These are phyloP conservation scores for Amazona finschi DNA, from an alignment of 2,797 vertebrate species.

Conservation along the genomic window DNA sequence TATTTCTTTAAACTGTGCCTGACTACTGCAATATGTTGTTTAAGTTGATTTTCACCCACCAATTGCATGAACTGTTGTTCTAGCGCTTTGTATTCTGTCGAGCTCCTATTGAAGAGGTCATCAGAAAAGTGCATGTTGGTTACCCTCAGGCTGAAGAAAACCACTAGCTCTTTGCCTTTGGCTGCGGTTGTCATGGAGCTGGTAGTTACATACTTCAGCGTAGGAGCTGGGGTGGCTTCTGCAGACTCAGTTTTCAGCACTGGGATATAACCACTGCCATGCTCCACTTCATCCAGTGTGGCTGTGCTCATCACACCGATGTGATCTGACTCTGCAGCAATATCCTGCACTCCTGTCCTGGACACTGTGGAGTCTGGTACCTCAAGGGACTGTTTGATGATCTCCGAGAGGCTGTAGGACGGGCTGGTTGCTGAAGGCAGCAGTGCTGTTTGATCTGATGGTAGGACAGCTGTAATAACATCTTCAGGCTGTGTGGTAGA, in stretches of 20 bases:
- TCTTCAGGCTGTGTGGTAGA: neutral
- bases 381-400: slow-evolving; percentile 9
- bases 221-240: slow-evolving; percentile 66
- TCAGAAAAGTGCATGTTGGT: slow-evolving; percentile 91
- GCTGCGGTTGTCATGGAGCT: slow-evolving; percentile 77
- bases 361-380: neutral
- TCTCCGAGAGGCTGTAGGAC: neutral
- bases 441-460: neutral
- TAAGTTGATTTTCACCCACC: slow-evolving; percentile 78
- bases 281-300: slow-evolving; percentile 46
- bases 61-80: slow-evolving; percentile 86
- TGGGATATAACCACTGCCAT: slow-evolving; percentile 63
- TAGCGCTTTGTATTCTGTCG: slow-evolving; percentile 83
- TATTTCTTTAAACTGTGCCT: neutral
- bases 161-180: slow-evolving; percentile 85
- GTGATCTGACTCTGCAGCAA: slow-evolving; percentile 58
- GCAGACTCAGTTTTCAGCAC: slow-evolving; percentile 5
- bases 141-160: slow-evolving; percentile 91
- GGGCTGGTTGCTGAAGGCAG: slow-evolving; percentile 6
- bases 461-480: neutral
- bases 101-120: slow-evolving; percentile 91
- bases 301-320: slow-evolving; percentile 23
- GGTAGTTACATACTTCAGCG: slow-evolving; percentile 79
- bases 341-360: slow-evolving; percentile 31
- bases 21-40: neutral